Percentiles rank a stretch among this genome's conserved stretches.
Evolutionary conservation across 92 coral and sea anemone genomes (phyloP).

Genomic region (Epizoanthus ramosus): DNA sequence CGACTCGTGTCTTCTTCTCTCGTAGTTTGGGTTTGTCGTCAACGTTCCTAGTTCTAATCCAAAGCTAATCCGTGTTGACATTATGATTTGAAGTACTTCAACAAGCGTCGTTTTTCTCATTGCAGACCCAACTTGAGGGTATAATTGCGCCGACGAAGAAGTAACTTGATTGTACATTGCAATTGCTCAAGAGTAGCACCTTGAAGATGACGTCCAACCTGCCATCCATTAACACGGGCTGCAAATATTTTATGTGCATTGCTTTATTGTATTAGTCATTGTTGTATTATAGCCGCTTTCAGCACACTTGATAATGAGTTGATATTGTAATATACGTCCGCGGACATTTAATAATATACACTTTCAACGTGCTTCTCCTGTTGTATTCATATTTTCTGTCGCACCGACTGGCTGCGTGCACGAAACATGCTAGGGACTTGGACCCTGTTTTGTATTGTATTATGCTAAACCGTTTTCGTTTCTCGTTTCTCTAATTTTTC

Average conservation of each 20-base stretch:
- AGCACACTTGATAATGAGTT: conserved; percentile 6
- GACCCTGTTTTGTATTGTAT: no score
- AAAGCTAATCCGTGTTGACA: no score
- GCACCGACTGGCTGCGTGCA: no score
- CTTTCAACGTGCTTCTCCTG: background rate
- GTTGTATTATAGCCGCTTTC: conserved; percentile 8
- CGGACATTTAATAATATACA: background rate
- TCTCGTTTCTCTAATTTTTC: no score
- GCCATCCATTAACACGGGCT: background rate
- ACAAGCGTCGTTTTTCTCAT: background rate
- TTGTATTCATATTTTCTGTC: no score
- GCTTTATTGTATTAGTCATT: background rate
- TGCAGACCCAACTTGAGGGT: conserved; percentile 96
- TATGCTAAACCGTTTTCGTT: no score
- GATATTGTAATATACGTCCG: conserved; percentile 10
- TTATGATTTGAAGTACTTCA: no score
- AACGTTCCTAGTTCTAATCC: no score
- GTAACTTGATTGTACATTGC: conserved; percentile 46
- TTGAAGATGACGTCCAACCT: conserved; percentile 6
- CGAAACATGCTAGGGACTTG: no score
- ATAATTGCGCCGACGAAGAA: conserved; percentile 99
- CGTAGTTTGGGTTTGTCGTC: no score
- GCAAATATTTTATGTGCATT: background rate
- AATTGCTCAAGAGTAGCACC: background rate
- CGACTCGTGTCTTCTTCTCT: no score